Evolutionary conservation across 1,140 invertebrate species (phyloP), one percentile per base, ranked within the genome.

Genomic region (Leptonema lineaticorne): DNA sequence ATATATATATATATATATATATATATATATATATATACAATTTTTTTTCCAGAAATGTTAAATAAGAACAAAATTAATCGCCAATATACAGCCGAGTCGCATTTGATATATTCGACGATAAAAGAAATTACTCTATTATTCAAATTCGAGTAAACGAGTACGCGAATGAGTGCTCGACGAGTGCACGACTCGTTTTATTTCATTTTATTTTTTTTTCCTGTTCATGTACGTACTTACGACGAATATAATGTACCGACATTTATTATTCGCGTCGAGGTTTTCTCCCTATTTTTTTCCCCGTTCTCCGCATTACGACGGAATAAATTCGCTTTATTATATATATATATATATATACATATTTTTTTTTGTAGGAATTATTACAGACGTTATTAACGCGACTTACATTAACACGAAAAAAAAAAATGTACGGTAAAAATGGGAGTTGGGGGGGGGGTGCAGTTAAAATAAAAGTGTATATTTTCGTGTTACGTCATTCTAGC

Each of bases 91-190:
- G 27, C 9, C 18, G 59, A 9, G 59, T 46, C 41, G 59, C 26
- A 62, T 62, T 41, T 46, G 59, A 62, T 62, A 59, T 33, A 37
- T 22, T 7, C 22, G 9, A 22, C 41, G 59, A 41, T 62, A 45
- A 62, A 62, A 46, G 41, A 46, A 64, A 64, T 64, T 64, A 50
- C 62, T 64, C 45, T 64, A 64, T 64, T 64, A 64, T 64, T 64
- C 62, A 64, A 64, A 50, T 64, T 50, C 46, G 50, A 28, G 50
- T 53, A 20, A 26, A 24, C 50, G 50, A n/a, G n/a, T 53, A 53
- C 50, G 50, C 18, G 50, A 53, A 53, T 22, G 50, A 24, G n/a
- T n/a, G n/a, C n/a, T n/a, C n/a, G n/a, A n/a, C n/a, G n/a, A n/a
- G n/a, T n/a, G n/a, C n/a, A n/a, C n/a, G n/a, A n/a, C n/a, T n/a